Base-by-base conservation (phyloP, 2,888 invertebrate species). In the Bibio marci region DNA sequence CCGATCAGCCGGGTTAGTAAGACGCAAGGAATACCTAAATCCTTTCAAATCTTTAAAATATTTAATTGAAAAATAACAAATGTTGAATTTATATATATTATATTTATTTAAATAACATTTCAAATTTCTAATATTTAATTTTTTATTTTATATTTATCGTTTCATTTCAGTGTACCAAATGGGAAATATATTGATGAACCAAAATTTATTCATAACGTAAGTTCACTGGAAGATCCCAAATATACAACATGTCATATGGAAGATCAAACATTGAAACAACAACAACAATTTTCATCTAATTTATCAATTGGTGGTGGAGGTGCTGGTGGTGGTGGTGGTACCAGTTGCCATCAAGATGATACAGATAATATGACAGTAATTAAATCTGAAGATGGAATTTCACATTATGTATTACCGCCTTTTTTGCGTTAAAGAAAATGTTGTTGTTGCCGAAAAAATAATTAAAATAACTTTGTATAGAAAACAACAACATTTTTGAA, bases 381-480 rank as follows among this genome's bases (percentile, higher is more conserved):
- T 48, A 62, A 62, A 47, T 58, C 52, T 43, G 61, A 62, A 45
- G 61, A 59, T 39, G 56, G 44, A 49, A 57, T 54, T 45, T 54
- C 58, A n/a, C 62, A 62, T 47, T 62, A 62, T 48, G 60, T 60
- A 33, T 48, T 62, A 53, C 62, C 62, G 46, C 59, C 62, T 59
- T 62, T 62, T 62, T 60, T 62, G 57, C 62, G 59, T 50, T 62
- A 50, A 61, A 53, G n/a, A n/a, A n/a, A n/a, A n/a, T n/a, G n/a
- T n/a, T n/a, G n/a, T n/a, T n/a, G n/a, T n/a, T n/a, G n/a, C n/a
- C n/a, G n/a, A n/a, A n/a, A n/a, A n/a, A n/a, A n/a, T n/a, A n/a
- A n/a, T n/a, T n/a, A n/a, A n/a, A n/a, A n/a, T n/a, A n/a, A n/a
- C n/a, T n/a, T n/a, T n/a, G n/a, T n/a, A n/a, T n/a, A n/a, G n/a